phyloP scores from a whole-genome alignment of 2,888 invertebrate species.

The Epinotia ramella region DNA sequence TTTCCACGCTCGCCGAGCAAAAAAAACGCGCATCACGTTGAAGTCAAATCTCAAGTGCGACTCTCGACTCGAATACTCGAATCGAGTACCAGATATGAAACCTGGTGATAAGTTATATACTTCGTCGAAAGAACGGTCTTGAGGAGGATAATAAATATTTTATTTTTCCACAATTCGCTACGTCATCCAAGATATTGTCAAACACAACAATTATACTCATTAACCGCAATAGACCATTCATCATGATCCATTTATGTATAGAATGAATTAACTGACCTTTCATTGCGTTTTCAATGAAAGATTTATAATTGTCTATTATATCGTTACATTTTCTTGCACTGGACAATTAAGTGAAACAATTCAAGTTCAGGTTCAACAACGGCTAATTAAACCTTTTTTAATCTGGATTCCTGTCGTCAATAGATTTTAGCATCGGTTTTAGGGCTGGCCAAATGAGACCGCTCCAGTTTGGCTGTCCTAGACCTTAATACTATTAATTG shows the following conservation, averaged over 20 bases:
- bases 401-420: neutral
- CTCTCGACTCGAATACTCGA: no score
- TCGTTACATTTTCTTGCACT: neutral
- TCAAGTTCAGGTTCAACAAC: slow-evolving; percentile 27
- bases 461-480: slow-evolving; percentile 25
- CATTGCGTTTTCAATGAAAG: slow-evolving; percentile 16
- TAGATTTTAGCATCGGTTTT: slow-evolving; percentile 22
- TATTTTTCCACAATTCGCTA: no score
- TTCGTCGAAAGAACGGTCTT: no score
- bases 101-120: no score
- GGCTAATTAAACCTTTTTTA: slow-evolving; percentile 11
- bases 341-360: neutral
- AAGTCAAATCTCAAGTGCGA: no score
- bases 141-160: no score
- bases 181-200: neutral
- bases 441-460: slow-evolving; percentile 5
- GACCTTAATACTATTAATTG: slow-evolving; percentile 30
- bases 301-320: slow-evolving; percentile 2
- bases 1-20: no score
- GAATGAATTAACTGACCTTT: neutral
- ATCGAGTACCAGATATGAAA: no score
- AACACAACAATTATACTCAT: neutral
- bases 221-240: neutral
- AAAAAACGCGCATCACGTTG: no score
- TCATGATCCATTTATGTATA: neutral